Evolutionary conservation across 2,797 vertebrate species (phyloP).

Genomic region (Luscinia luscinia): DNA sequence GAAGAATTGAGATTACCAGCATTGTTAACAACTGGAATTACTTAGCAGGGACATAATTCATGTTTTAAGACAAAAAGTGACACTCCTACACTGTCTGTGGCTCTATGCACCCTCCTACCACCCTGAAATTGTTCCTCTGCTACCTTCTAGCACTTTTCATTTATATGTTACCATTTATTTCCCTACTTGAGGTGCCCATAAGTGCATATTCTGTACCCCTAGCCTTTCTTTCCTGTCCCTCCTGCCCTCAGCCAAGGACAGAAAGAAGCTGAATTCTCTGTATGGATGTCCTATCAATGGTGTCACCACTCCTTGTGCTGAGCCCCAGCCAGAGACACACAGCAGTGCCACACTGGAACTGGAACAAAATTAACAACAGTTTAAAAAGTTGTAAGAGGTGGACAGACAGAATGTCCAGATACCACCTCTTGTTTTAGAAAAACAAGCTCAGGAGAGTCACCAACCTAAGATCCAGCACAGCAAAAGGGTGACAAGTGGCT

Average conservation of each 20-base stretch:
- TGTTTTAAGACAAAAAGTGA: background rate
- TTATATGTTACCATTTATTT: background rate
- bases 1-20: background rate
- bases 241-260: background rate
- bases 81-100: background rate
- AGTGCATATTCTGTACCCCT: background rate
- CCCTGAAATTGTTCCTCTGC: background rate
- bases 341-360: background rate
- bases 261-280: background rate
- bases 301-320: background rate
- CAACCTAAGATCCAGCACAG: background rate
- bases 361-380: background rate
- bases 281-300: fast-evolving
- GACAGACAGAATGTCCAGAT: background rate
- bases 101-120: background rate
- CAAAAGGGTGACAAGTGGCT: background rate
- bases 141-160: background rate
- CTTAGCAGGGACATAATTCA: background rate
- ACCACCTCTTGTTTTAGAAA: background rate
- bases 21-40: background rate
- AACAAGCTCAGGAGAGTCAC: background rate
- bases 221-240: background rate
- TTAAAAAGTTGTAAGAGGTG: background rate
- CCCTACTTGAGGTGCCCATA: background rate
- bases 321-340: background rate